Evolutionary conservation across 2,113 vertebrate genomes (phyloP).

Genomic region (Arenaria interpres): DNA sequence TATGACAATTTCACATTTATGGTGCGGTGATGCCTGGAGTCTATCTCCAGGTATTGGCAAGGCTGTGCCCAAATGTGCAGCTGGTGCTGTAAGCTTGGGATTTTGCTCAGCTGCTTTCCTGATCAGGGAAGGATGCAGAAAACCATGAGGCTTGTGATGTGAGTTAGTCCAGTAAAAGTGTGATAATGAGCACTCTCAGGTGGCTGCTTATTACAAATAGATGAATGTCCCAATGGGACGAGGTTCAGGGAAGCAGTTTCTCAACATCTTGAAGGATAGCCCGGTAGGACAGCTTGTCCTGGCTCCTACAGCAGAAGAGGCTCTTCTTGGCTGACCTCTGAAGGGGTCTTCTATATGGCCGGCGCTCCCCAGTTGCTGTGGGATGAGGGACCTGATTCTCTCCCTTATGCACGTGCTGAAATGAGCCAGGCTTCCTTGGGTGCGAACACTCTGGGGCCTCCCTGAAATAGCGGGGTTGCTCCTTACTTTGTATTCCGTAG

Average conservation of each 20-base stretch:
- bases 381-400: not conserved
- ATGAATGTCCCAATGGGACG: not conserved
- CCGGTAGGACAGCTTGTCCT: not conserved
- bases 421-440: not conserved
- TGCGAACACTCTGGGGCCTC: rapidly evolving
- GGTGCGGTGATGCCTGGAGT: not conserved
- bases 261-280: not conserved
- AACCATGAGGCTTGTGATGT: not conserved
- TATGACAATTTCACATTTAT: not conserved
- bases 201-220: not conserved
- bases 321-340: not conserved
- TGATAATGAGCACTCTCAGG: no score
- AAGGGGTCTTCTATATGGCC: not conserved
- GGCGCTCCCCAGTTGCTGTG: not conserved
- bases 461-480: rapidly evolving
- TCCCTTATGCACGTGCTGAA: not conserved
- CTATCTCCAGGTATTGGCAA: not conserved
- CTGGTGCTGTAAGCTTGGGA: not conserved
- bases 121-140: not conserved
- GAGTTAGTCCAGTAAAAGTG: not conserved
- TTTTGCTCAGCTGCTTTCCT: not conserved
- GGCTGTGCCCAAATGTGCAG: not conserved
- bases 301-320: not conserved
- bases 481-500: not conserved
- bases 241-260: not conserved